Base-by-base conservation (phyloP, 30 jellyfish, hydroid and myxozoan species). In the Phacellophora camtschatica region DNA sequence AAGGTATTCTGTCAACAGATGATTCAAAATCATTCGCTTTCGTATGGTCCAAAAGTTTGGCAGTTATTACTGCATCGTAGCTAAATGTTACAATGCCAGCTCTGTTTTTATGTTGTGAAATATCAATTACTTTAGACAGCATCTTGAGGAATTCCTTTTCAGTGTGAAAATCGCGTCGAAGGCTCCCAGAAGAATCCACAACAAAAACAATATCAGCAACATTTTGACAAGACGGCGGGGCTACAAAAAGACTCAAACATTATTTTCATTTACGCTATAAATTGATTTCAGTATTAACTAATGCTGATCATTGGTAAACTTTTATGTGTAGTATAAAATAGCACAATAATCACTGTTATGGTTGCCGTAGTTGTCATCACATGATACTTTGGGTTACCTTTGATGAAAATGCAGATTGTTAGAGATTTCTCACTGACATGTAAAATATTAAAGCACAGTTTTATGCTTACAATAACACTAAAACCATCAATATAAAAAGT, bases 121-220 rank as follows among this genome's bases (percentile, higher is more conserved):
- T 73, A 11, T 31, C 81, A 30, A 84, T 58, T 7, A 18, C 31
- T 6, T 32, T 36, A 16, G 84, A 71, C 23, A 84, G 35, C 35
- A 50, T 27, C 36, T 71, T 84, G 3, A 84, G 68, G 67, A 84
- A 84, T 15, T 71, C 65, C 39, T 84, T 84, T 39, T 84, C 95
- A 35, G 37, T 58, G 1, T 30, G 41, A 43, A 5, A 84, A 3
- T 70, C 63, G 28, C 64, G 45, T 46, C 95, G 67, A n/a, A 84
- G 33, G 46, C 95, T 84, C 53, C 95, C 95, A 19, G 95, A 84
- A 2, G 95, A 84, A 62, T 84, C 95, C n/a, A 84, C 84, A 34
- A 84, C 30, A 24, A 84, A 57, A 20, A 78, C 95, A 72, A 84
- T 51, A 39, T 84, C 95, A 4, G 82, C 77, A 5, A 66, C 51